These are phyloP conservation scores for Malthinus flaveolus DNA, from an alignment of 2,888 invertebrate species.

Conservation along the genomic window DNA sequence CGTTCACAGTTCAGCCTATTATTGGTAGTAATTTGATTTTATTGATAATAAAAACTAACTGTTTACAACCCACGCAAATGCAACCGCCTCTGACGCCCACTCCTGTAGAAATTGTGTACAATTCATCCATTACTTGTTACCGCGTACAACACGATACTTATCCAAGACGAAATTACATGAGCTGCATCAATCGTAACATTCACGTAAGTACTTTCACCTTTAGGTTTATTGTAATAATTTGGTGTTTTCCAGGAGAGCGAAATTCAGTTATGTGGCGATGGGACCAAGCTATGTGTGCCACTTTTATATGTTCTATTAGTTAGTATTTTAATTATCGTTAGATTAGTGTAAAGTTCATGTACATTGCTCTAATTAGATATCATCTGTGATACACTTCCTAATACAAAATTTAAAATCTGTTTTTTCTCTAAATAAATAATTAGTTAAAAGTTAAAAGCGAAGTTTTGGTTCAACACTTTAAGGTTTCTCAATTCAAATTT, in stretches of 20 bases:
- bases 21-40: constrained; percentile 80
- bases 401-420: constrained; percentile 16
- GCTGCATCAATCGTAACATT: constrained; percentile 75
- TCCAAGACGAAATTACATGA: constrained; percentile 69
- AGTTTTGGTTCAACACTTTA: not conserved
- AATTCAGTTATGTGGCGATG: constrained; percentile 34
- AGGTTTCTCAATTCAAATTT: no score
- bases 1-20: constrained; percentile 77
- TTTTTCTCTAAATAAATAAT: constrained; percentile 15
- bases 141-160: constrained; percentile 56
- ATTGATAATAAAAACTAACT: constrained; percentile 72
- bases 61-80: constrained; percentile 44
- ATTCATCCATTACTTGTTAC: constrained; percentile 54
- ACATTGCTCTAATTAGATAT: constrained; percentile 19
- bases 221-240: not conserved
- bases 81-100: constrained; percentile 36
- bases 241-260: constrained; percentile 31
- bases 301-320: constrained; percentile 9
- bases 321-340: constrained; percentile 3
- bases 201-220: constrained; percentile 61
- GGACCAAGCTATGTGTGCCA: constrained; percentile 20
- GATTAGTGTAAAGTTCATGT: constrained; percentile 10
- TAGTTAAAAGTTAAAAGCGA: no score
- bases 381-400: constrained; percentile 17
- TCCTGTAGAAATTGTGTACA: constrained; percentile 51